A percentile compares a stretch with the other conserved stretches of the same genome.
Evolutionary conservation across 2,797 vertebrate species (phyloP).

Genomic region (Numenius phaeopus): DNA sequence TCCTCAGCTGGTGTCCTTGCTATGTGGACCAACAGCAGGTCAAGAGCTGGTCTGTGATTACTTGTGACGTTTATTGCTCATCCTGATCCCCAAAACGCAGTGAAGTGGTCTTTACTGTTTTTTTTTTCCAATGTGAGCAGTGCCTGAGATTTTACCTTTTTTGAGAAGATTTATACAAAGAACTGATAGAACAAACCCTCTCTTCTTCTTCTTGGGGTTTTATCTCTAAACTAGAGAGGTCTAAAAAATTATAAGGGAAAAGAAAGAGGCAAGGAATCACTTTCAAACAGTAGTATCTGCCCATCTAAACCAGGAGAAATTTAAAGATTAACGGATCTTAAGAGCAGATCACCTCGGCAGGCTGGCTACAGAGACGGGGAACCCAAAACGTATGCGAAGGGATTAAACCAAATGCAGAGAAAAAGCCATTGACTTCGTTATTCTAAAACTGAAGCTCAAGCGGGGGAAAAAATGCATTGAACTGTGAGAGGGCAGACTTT

Average conservation of each 20-base stretch:
- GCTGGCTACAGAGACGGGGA: background rate
- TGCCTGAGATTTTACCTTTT: background rate
- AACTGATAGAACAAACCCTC: background rate
- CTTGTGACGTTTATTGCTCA: background rate
- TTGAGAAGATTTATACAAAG: background rate
- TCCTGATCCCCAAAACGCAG: background rate
- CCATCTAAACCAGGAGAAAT: background rate
- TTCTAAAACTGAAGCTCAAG: background rate
- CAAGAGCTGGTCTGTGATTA: background rate
- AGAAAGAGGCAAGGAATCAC: background rate
- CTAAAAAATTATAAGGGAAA: background rate
- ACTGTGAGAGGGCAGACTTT: background rate
- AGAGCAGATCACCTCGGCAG: background rate
- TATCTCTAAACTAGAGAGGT: background rate
- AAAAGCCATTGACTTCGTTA: background rate
- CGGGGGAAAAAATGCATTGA: background rate
- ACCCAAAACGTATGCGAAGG: background rate
- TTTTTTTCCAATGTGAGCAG: background rate
- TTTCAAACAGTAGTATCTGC: background rate
- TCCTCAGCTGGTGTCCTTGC: conserved; percentile 38
- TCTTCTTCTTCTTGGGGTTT: background rate
- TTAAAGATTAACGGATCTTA: background rate
- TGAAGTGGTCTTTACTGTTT: background rate
- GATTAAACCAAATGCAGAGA: background rate
- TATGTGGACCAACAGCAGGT: background rate